Evolutionary conservation across 2,888 invertebrate genomes (phyloP).

Genomic region (Philaethria dido): DNA sequence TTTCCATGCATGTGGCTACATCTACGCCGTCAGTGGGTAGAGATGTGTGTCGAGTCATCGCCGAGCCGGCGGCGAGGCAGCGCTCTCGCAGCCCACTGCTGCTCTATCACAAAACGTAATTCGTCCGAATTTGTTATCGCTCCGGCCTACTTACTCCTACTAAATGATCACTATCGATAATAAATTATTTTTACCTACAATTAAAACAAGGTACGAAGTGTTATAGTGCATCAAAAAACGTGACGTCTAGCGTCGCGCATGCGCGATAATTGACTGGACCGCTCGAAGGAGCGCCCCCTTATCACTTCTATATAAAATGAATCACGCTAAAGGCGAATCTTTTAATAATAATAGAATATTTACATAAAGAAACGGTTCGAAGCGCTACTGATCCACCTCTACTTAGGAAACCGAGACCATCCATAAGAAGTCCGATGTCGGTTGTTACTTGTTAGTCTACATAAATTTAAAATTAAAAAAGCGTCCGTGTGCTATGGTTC

Average conservation of each 20-base stretch:
- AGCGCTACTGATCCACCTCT: constrained; percentile 81
- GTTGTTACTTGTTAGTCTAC: constrained; percentile 68
- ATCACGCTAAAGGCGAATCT: constrained; percentile 73
- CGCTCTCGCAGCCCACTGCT: constrained; percentile 59
- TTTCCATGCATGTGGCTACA: constrained; percentile 59
- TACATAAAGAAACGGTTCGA: constrained; percentile 78
- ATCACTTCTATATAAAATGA: constrained; percentile 62
- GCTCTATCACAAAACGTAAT: constrained; percentile 79
- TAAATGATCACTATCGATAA: constrained; percentile 81
- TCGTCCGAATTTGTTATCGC: constrained; percentile 81
- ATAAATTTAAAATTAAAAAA: constrained; percentile 80
- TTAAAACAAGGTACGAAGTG: constrained; percentile 79
- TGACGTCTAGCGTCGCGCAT: constrained; percentile 57
- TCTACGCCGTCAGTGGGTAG: constrained; percentile 47
- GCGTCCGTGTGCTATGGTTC: constrained; percentile 75
- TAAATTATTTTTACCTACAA: constrained; percentile 81
- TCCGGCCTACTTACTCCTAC: constrained; percentile 82
- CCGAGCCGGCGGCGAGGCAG: constrained; percentile 64
- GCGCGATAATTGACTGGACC: constrained; percentile 81
- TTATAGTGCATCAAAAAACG: constrained; percentile 55
- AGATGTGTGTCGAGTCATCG: constrained; percentile 49
- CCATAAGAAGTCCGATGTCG: constrained; percentile 65
- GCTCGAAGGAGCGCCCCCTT: constrained; percentile 54
- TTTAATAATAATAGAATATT: constrained; percentile 74
- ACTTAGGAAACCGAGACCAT: constrained; percentile 79